phyloP scores from a whole-genome alignment of 2,797 vertebrate genomes.

The Artibeus lituratus region DNA sequence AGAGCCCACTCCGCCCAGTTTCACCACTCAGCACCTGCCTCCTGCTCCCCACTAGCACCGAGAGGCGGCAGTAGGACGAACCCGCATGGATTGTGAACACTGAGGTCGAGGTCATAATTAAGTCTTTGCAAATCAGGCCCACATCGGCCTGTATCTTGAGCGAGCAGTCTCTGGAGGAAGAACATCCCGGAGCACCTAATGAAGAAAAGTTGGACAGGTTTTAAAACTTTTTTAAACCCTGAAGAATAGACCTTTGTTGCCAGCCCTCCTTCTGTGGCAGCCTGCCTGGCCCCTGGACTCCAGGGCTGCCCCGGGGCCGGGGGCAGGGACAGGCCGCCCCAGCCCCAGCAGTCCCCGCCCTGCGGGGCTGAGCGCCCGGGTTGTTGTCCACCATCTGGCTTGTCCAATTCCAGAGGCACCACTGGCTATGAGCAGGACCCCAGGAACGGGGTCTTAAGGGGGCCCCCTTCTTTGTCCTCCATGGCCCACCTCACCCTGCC shows the following conservation, averaged over 20 bases:
- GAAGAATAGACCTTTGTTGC: slow-evolving; percentile 88
- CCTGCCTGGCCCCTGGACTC: slow-evolving; percentile 79
- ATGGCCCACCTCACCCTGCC: background rate
- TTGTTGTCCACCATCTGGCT: background rate
- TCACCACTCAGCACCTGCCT: background rate
- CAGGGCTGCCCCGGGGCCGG: slow-evolving; percentile 50
- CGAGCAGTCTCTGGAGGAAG: slow-evolving; percentile 80
- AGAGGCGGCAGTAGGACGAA: slow-evolving; percentile 71
- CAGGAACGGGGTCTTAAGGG: background rate
- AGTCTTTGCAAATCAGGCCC: slow-evolving; percentile 74
- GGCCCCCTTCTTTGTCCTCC: background rate
- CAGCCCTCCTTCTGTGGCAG: slow-evolving; percentile 83
- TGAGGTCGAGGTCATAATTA: slow-evolving; percentile 78
- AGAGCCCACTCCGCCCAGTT: slow-evolving; percentile 4
- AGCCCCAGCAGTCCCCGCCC: background rate
- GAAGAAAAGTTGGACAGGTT: slow-evolving; percentile 83
- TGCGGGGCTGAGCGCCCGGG: background rate
- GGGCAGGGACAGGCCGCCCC: slow-evolving; percentile 35
- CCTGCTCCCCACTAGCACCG: slow-evolving; percentile 63
- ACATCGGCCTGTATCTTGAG: slow-evolving; percentile 82
- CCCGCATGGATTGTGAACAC: slow-evolving; percentile 77
- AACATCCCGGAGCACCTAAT: slow-evolving; percentile 83
- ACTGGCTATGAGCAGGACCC: background rate
- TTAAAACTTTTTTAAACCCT: slow-evolving; percentile 80
- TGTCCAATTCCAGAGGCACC: background rate